These are phyloP conservation scores for Plagiodera versicolora DNA, from an alignment of 2,888 invertebrate species.

Conservation along the genomic window DNA sequence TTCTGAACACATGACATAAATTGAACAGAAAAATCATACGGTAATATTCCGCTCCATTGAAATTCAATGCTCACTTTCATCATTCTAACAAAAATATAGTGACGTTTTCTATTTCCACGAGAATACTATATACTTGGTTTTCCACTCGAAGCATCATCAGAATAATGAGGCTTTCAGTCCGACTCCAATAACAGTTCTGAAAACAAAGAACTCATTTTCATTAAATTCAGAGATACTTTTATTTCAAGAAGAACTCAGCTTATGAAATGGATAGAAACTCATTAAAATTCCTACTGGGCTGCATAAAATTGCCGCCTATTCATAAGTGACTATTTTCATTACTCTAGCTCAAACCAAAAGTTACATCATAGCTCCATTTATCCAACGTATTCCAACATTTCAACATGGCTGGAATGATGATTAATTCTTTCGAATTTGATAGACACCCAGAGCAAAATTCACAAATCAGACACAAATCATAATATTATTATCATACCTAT, in stretches of 20 bases:
- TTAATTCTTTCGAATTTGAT: too few relatives aligned
- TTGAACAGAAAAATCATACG: too few relatives aligned
- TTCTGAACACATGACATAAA: too few relatives aligned
- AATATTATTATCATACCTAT: too few relatives aligned
- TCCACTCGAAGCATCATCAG: neutral
- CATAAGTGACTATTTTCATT: neutral
- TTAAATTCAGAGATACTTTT: neutral
- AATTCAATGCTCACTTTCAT: too few relatives aligned
- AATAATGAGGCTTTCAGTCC: neutral
- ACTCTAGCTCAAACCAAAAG: neutral
- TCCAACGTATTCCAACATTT: neutral
- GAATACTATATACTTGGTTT: neutral
- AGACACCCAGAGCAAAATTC: too few relatives aligned
- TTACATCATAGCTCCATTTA: neutral
- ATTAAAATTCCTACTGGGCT: neutral
- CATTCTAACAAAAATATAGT: too few relatives aligned
- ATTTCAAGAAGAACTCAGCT: neutral
- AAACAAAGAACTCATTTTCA: conserved; percentile 1
- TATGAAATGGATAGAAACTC: conserved; percentile 1
- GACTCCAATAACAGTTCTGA: neutral
- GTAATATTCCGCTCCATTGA: too few relatives aligned
- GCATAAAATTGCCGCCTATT: neutral
- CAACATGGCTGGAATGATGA: too few relatives aligned
- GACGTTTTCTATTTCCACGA: neutral
- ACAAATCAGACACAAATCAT: too few relatives aligned